Percentiles rank a stretch among this genome's conserved stretches.
Evolutionary conservation across 2,113 vertebrate species (phyloP).

Genomic region (Callipepla californica): DNA sequence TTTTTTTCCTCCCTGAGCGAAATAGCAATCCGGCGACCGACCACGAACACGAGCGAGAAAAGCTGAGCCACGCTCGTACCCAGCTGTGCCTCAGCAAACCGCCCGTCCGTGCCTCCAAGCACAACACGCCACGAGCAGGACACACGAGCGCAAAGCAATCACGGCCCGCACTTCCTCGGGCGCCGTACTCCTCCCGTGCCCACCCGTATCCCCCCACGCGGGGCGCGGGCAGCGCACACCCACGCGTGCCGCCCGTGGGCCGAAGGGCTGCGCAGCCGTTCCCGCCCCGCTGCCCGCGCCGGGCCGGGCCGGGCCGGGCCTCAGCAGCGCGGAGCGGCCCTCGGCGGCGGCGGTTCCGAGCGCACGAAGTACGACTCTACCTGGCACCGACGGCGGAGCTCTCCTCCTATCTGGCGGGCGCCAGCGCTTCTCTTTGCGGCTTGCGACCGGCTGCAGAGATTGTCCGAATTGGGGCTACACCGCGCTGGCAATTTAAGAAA

Average conservation of each 20-base stretch:
- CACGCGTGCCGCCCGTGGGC: too few relatives aligned
- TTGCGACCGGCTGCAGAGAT: constrained; percentile 74
- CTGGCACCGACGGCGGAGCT: constrained; percentile 68
- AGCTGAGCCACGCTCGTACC: not conserved
- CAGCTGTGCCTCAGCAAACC: not conserved
- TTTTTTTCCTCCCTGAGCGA: not conserved
- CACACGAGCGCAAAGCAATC: not conserved
- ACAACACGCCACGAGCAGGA: not conserved
- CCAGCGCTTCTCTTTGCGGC: constrained; percentile 72
- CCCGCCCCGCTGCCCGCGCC: too few relatives aligned
- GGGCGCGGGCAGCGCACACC: not conserved
- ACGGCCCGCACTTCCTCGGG: not conserved
- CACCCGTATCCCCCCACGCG: not conserved
- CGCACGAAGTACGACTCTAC: constrained; percentile 76
- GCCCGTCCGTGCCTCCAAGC: not conserved
- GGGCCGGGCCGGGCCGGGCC: not conserved
- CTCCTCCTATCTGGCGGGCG: constrained; percentile 73
- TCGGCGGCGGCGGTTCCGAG: constrained; percentile 37
- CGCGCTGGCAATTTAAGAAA: constrained; percentile 80
- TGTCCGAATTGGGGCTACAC: constrained; percentile 75
- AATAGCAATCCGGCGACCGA: not conserved
- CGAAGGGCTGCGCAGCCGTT: too few relatives aligned
- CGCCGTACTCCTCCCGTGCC: too few relatives aligned
- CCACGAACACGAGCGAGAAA: not conserved
- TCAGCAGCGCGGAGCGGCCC: not conserved